phyloP scores from a whole-genome alignment of 2,888 invertebrate genomes.

The Agriotes lineatus region DNA sequence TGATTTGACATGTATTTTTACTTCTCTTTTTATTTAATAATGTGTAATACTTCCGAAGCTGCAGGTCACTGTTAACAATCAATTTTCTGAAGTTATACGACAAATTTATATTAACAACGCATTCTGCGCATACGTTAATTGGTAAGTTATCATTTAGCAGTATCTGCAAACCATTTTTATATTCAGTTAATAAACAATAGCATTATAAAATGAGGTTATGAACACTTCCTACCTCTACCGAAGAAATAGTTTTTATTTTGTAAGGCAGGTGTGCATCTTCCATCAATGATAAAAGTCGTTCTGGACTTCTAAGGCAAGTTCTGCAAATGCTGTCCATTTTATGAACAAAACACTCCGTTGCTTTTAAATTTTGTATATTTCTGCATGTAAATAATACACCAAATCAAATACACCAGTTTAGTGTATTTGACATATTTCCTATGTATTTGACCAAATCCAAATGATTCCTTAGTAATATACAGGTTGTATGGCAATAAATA shows the following conservation, averaged over 20 bases:
- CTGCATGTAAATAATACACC: too few relatives aligned
- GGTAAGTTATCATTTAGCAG: constrained; percentile 4
- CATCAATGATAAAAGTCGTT: not conserved
- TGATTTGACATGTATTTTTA: too few relatives aligned
- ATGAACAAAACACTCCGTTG: too few relatives aligned
- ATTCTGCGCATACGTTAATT: constrained; percentile 1
- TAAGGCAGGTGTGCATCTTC: not conserved
- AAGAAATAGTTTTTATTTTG: constrained; percentile 16
- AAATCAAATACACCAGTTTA: too few relatives aligned
- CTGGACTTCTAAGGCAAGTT: constrained; percentile 10
- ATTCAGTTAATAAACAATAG: not conserved
- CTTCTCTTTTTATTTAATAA: not conserved
- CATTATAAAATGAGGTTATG: too few relatives aligned
- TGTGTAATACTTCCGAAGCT: not conserved
- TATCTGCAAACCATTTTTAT: not conserved
- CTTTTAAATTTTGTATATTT: too few relatives aligned
- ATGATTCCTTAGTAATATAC: too few relatives aligned
- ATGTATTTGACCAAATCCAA: too few relatives aligned
- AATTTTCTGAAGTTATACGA: constrained; percentile 1
- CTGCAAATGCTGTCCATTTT: constrained; percentile 12
- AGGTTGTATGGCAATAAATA: too few relatives aligned
- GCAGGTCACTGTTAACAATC: constrained; percentile 9
- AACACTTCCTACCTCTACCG: constrained; percentile 11
- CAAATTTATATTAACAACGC: constrained; percentile 2
- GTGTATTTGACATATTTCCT: too few relatives aligned